Evolutionary conservation across 1,140 invertebrate species (phyloP).

Genomic region (Latrodectus geometricus): DNA sequence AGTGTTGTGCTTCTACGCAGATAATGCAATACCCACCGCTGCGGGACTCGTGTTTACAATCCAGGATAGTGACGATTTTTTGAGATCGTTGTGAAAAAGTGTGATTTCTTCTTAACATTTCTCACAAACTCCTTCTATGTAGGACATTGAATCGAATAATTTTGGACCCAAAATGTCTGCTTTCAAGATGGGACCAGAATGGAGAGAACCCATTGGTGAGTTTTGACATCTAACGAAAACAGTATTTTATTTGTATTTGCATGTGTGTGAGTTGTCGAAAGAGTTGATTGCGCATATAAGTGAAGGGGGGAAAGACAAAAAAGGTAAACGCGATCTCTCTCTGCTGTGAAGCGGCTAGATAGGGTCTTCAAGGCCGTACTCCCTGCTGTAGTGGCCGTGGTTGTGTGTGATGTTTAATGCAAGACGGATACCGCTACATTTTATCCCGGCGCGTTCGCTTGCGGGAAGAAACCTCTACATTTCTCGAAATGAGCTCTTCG

Average conservation of each 20-base stretch:
- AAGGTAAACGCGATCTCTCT: slow-evolving; percentile 2
- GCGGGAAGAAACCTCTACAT: slow-evolving; percentile 29
- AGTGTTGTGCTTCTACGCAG: not conserved
- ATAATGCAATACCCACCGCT: slow-evolving; percentile 5
- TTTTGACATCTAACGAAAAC: not conserved
- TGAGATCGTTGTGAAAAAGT: not conserved
- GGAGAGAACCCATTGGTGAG: slow-evolving; percentile 54
- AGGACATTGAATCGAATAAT: not conserved
- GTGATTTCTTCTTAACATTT: not conserved
- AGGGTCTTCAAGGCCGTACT: slow-evolving; percentile 26
- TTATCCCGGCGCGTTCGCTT: slow-evolving; percentile 9
- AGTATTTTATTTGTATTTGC: not conserved
- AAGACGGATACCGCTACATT: slow-evolving; percentile 36
- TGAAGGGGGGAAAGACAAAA: not conserved
- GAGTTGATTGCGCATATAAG: slow-evolving; percentile 4
- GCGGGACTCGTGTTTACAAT: slow-evolving; percentile 24
- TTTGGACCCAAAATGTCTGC: slow-evolving; percentile 29
- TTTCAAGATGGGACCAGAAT: slow-evolving; percentile 56
- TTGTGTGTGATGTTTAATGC: slow-evolving; percentile 28
- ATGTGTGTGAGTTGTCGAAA: not conserved
- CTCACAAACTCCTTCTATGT: not conserved
- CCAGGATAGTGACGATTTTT: slow-evolving; percentile 4
- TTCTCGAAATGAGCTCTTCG: not conserved
- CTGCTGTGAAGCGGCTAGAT: not conserved
- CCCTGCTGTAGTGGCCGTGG: slow-evolving; percentile 18